Conservation (phyloP, 1,140 invertebrate species). For the Metaphire vulgaris region DNA sequence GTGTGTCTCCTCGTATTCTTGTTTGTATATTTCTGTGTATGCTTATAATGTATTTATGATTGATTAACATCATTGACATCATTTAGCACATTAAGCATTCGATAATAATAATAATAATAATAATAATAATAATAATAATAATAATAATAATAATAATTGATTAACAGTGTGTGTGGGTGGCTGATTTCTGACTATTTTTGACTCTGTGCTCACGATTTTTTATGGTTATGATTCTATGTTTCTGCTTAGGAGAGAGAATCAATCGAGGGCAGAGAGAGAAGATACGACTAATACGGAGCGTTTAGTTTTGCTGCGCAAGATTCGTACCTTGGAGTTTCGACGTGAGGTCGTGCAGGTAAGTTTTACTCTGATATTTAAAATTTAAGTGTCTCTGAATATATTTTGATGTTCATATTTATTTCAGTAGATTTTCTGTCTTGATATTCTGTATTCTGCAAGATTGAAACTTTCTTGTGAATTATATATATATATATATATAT, state of each 20-base stretch:
- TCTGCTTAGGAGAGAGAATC: slow-evolving; percentile 7
- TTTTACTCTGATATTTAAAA: no score
- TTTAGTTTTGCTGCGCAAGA: slow-evolving; percentile 9
- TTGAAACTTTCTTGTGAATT: no score
- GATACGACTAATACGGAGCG: slow-evolving; percentile 19
- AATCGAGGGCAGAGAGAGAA: slow-evolving; percentile 15
- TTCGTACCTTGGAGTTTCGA: slow-evolving; percentile 8
- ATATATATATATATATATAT: no score
- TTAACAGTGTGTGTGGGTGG: no score
- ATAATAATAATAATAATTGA: neutral
- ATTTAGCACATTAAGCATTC: no score
- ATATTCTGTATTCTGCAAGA: no score
- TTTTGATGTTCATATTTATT: neutral
- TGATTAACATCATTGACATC: neutral
- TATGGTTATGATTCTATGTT: neutral
- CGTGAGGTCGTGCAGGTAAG: slow-evolving; percentile 12
- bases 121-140: neutral
- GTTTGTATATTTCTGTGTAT: no score
- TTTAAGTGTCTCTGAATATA: neutral
- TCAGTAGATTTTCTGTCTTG: no score
- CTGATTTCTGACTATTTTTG: no score
- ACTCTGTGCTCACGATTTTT: no score
- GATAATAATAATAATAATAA: neutral
- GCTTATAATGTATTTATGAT: no score
- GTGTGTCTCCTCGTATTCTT: no score